Base-by-base conservation (phyloP, 2,888 invertebrate genomes). In the Aromia moschata region DNA sequence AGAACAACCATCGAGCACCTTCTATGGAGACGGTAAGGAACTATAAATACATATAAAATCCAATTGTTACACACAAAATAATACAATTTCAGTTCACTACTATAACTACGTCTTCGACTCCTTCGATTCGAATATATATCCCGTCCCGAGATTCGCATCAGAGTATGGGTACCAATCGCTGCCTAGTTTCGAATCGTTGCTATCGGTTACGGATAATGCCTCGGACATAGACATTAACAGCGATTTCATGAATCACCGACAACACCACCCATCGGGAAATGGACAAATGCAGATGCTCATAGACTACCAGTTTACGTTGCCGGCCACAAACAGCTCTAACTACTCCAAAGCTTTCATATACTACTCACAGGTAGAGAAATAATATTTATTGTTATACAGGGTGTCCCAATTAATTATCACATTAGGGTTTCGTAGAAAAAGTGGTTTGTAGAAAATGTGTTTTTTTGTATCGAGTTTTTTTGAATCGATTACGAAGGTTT, bases 81-180 rank as follows among this genome's bases (percentile, higher is more conserved):
- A n/a, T n/a, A n/a, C n/a, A n/a, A n/a, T 82, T 82, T 33, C 70
- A 90, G 90, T 92, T 4, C 98, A 98, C 77, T 94, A 89, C 77
- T 98, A 99, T 79, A 91, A 94, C 71, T 96, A 97, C 74, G 52
- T 88, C 0, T 81, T 83, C 16, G 90, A 98, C 73, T 87, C 89
- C 53, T 98, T 96, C 95, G 83, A 92, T 71, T 84, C 87, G 45
- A 85, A 84, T 57, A 88, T 86, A 3, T 96, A 90, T 77, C 92
- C 92, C 0, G 85, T 86, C 10, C 88, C 96, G 0, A 85, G 98
- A 70, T 98, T 98, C 80, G 89, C 91, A 2, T 97, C 98, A 0
- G 99, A 99, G 80, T 99, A 95, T 76, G 99, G 99, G 0, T 91
- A 93, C 67, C 98, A 98, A 80, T 92, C 96, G 0, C 83, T 93